A percentile compares a stretch with the other conserved stretches of the same genome.
These are phyloP conservation scores for Euphydryas editha DNA, from an alignment of 2,888 invertebrate genomes.

Conservation along the genomic window DNA sequence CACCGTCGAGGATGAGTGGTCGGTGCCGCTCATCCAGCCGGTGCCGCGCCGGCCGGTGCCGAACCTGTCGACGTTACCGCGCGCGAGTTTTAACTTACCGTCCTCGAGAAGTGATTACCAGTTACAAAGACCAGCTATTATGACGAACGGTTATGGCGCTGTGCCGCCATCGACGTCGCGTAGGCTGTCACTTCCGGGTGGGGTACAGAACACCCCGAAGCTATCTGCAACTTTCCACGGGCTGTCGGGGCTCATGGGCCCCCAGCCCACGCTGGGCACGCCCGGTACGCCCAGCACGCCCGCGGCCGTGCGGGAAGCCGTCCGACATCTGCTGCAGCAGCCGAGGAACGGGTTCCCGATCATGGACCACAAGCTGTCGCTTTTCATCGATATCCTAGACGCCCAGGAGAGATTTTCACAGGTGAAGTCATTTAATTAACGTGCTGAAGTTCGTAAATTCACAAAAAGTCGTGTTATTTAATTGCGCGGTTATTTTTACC, in stretches of 20 bases:
- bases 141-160: constrained; percentile 78
- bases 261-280: constrained; percentile 61
- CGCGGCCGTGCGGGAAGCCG: constrained; percentile 87
- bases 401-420: constrained; percentile 92
- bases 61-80: constrained; percentile 71
- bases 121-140: constrained; percentile 81
- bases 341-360: constrained; percentile 90
- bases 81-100: constrained; percentile 81
- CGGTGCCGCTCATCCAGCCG: constrained; percentile 78
- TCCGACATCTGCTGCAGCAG: constrained; percentile 86
- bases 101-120: constrained; percentile 86
- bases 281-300: constrained; percentile 82
- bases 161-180: constrained; percentile 80
- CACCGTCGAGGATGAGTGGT: constrained; percentile 73
- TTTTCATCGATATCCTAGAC: constrained; percentile 92
- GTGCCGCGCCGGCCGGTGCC: constrained; percentile 80
- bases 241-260: constrained; percentile 67
- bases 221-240: constrained; percentile 86
- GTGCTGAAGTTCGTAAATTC: neutral
- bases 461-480: neutral
- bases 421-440: constrained; percentile 70
- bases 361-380: constrained; percentile 89
- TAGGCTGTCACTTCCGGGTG: constrained; percentile 81
- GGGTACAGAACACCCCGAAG: constrained; percentile 79
- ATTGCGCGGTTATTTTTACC: constrained; percentile 22